phyloP scores from a whole-genome alignment of 2,113 vertebrate species.

The Chinchilla lanigera region DNA sequence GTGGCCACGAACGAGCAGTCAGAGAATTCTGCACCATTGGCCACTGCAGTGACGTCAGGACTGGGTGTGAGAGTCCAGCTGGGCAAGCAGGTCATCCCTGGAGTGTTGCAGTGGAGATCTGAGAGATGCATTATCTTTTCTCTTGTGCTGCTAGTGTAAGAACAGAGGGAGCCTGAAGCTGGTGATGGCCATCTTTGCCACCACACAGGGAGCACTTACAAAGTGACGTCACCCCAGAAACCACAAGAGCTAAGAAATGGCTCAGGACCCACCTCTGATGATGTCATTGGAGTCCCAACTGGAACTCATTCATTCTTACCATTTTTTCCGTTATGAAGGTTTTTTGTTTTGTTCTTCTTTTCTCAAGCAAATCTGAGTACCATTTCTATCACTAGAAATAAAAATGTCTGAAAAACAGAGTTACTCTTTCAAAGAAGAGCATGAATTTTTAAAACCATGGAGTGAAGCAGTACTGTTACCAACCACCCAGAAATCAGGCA shows the following conservation, averaged over 20 bases:
- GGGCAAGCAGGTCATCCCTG: neutral
- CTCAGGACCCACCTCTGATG: neutral
- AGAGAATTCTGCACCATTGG: neutral
- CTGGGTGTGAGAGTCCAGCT: neutral
- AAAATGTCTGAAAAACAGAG: neutral
- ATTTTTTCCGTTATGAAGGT: neutral
- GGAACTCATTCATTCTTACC: neutral
- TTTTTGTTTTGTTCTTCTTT: neutral
- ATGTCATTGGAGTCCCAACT: neutral
- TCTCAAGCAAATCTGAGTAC: neutral
- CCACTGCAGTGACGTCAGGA: neutral
- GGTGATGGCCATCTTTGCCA: neutral
- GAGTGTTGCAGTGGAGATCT: neutral
- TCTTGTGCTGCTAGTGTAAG: neutral
- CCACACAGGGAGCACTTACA: neutral
- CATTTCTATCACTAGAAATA: neutral
- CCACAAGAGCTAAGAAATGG: neutral
- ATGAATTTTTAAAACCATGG: neutral
- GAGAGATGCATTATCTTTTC: neutral
- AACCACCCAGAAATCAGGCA: neutral
- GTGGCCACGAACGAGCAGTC: neutral
- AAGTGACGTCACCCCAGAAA: neutral
- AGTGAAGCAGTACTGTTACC: neutral
- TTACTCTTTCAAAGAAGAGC: neutral
- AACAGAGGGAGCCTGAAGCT: neutral